Evolutionary conservation across 2,113 vertebrate genomes (phyloP), one percentile per base, ranked within the genome.

Genomic region (Reinhardtius hippoglossoides): DNA sequence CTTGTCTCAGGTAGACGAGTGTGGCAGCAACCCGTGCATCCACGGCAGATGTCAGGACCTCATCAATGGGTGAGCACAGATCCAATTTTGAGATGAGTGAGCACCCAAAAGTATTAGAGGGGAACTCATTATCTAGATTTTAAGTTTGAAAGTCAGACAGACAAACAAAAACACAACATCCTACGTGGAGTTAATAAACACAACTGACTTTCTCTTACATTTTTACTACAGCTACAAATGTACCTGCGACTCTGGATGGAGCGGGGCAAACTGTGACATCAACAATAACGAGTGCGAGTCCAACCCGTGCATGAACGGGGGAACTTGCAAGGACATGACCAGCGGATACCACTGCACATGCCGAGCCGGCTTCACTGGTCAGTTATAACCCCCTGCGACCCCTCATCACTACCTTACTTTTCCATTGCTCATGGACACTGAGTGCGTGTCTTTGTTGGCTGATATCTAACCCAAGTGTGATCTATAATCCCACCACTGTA

Each of bases 271-370:
- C 92, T 99, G 97, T 0, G 96, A 97, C 85, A 80, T 97, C 77
- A 97, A 99, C 82, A 96, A 97, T 61, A 95, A 98, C 0, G 97
- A 98, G 87, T 99, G 97, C 3, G 95, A 96, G 72, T 93, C 92
- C 62, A 97, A 96, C 63, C 97, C 97, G 0, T 98, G 96, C 31
- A 94, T 95, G 92, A 97, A 98, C 0, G 96, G 97, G 0, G 98
- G 97, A 56, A 95, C 95, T 80, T 99, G 98, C 88, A 96, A 94
- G 76, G 98, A 98, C 88, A 98, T 99, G 97, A 98, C 96, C 84
- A 95, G 97, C 0, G 97, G 97, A 80, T 99, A 98, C 58, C 95
- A 97, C 90, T 99, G 98, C 81, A 96, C 96, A 9, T 99, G 98
- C 92, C 94, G 93, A 12, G 96, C 92, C 0, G 98, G 98, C 76